Conservation (phyloP, 1,140 invertebrate species). For the Leptinotarsa texana region DNA sequence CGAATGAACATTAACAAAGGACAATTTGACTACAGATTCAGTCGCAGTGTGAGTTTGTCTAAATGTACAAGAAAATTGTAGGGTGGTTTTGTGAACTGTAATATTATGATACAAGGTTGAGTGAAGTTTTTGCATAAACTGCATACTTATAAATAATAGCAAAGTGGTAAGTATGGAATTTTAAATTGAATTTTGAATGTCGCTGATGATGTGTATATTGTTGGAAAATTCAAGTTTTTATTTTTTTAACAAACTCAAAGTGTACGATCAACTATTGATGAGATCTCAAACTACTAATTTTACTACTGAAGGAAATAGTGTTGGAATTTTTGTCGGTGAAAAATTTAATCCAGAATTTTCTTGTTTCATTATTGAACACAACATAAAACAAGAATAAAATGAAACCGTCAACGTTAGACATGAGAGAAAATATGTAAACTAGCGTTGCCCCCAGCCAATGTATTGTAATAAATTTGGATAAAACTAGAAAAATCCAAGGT, state of each 20-base stretch:
- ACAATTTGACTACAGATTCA: conserved; percentile 3
- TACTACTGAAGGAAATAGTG: conserved; percentile 2
- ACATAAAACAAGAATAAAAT: conserved; percentile 67
- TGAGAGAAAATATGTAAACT: conserved; percentile 65
- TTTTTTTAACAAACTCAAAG: background rate
- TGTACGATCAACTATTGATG: background rate
- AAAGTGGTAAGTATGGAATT: too few relatives aligned
- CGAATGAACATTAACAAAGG: conserved; percentile 1
- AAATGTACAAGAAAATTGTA: conserved; percentile 2
- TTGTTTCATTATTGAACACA: conserved; percentile 61
- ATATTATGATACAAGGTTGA: conserved; percentile 24
- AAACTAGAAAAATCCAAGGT: conserved; percentile 67
- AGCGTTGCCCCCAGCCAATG: conserved; percentile 52
- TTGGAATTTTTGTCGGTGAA: background rate
- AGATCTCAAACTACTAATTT: conserved; percentile 1
- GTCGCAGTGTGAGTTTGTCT: background rate
- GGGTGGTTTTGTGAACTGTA: conserved; percentile 13
- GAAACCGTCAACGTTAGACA: conserved; percentile 66
- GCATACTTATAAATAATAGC: too few relatives aligned
- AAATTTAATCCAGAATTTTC: conserved; percentile 56
- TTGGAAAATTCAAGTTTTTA: background rate
- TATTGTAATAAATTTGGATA: conserved; percentile 58
- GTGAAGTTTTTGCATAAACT: background rate
- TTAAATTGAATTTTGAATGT: too few relatives aligned
- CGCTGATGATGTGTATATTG: too few relatives aligned